Evolutionary conservation across 2,113 vertebrate species (phyloP).

Genomic region (Protobothrops mucrosquamatus): DNA sequence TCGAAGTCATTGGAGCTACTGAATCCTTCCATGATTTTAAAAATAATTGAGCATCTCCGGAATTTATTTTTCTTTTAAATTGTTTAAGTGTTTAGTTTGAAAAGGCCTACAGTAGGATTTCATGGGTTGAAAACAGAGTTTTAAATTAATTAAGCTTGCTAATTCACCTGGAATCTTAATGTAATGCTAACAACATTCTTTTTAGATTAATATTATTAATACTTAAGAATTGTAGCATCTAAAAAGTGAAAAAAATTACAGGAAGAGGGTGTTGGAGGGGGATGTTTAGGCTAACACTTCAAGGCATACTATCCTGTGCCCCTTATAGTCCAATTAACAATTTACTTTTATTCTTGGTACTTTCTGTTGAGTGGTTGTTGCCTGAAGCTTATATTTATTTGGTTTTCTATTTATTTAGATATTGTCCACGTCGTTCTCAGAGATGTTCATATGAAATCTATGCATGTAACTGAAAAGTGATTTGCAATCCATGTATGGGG

Average conservation of each 20-base stretch:
- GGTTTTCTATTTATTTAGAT: background rate
- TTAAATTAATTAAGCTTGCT: slow-evolving; percentile 22
- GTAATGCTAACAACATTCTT: slow-evolving; percentile 38
- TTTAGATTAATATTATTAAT: slow-evolving; percentile 33
- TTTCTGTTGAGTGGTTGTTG: background rate
- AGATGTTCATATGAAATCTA: background rate
- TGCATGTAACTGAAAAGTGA: background rate
- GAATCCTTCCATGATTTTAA: background rate
- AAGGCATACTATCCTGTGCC: background rate
- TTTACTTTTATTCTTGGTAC: background rate
- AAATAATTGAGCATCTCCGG: background rate
- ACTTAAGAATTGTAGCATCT: slow-evolving; percentile 11
- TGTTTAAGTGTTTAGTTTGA: background rate
- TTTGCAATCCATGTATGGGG: background rate
- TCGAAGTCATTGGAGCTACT: background rate
- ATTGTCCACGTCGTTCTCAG: background rate
- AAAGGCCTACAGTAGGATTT: accelerated
- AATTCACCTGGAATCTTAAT: slow-evolving; percentile 29
- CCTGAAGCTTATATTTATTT: slow-evolving; percentile 3
- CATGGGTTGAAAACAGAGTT: slow-evolving; percentile 5
- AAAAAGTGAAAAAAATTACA: background rate
- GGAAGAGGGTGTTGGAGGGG: background rate
- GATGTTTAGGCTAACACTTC: background rate
- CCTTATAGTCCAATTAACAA: background rate
- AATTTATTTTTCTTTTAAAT: background rate